Evolutionary conservation across 2,113 vertebrate genomes (phyloP), one percentile per base, ranked within the genome.

Genomic region (Uropsilus gracilis): DNA sequence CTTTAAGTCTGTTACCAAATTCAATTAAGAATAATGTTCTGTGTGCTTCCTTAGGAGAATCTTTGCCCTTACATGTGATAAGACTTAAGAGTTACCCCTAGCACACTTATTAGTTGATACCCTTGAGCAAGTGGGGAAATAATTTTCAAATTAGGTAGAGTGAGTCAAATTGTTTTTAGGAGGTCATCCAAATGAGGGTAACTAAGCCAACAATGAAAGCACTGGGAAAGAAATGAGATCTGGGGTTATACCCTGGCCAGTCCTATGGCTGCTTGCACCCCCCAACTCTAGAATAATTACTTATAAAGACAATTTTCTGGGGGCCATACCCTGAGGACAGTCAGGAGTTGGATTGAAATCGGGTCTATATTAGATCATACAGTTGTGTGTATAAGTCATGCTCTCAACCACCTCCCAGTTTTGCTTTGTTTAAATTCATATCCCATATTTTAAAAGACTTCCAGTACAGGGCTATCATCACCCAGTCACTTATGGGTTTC

Each of bases 61-160:
- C 69, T 97, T 73, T 95, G 89, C 86, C 91, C 73, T 50, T 86
- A 34, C 64, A 28, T 72, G 75, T 80, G 94, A 93, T 91, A 93
- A 96, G 75, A 94, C 44, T 59, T 96, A 93, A 86, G 86, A 78
- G 89, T 57, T 96, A 95, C 66, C 76, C 76, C 37, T 86, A 81
- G 95, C 95, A 84, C 53, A 64, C 94, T 96, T 96, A 96, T 82
- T 95, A 97, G 77, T 85, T 89, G 0, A 0, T 75, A 57, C 37
- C 93, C 80, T 6, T 88, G 94, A 95, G 95, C 94, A 89, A 78
- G 96, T 92, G 89, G 86, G 96, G 86, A 92, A 89, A 85, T 91
- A 90, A 75, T 95, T 97, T 96, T 97, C 69, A 95, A 96, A 97
- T 96, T 94, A 53, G 55, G 82, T 90, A 91, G 91, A 97, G 96